Percentiles rank a stretch among this genome's conserved stretches.
These are phyloP conservation scores for Morone saxatilis DNA, from an alignment of 2,113 vertebrate genomes.

Conservation along the genomic window DNA sequence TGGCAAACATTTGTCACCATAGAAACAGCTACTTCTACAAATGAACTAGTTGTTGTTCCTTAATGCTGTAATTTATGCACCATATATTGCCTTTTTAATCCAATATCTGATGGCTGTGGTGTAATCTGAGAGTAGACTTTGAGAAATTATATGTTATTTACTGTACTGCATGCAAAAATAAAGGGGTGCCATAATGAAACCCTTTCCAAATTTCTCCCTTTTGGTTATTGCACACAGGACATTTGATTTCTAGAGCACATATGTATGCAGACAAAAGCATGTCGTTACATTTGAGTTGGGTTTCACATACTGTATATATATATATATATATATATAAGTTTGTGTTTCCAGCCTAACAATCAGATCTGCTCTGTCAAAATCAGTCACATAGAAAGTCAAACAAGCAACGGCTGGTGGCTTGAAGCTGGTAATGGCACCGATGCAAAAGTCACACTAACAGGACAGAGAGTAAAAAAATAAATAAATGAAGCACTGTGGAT, in stretches of 20 bases:
- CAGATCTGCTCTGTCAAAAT: conserved; percentile 34
- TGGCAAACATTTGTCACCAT: not conserved
- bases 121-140: not conserved
- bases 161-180: not conserved
- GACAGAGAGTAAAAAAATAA: not conserved
- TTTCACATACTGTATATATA: not conserved
- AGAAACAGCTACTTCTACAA: not conserved
- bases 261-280: not conserved
- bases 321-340: not conserved
- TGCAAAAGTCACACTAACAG: conserved; percentile 43
- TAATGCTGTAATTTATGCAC: not conserved
- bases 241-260: not conserved
- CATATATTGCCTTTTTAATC: not conserved
- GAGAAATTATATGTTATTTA: not conserved
- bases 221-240: not conserved
- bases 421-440: conserved; percentile 7
- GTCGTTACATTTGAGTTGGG: not conserved
- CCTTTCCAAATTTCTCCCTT: too few species aligned
- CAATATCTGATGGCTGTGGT: not conserved
- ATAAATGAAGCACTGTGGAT: not conserved
- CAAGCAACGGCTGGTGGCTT: conserved; percentile 9
- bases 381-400: conserved; percentile 15
- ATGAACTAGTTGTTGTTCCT: not conserved
- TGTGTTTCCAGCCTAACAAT: conserved; percentile 30
- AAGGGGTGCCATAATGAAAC: too few species aligned